phyloP scores from a whole-genome alignment of 2,113 vertebrate species.

The Petromus typicus region DNA sequence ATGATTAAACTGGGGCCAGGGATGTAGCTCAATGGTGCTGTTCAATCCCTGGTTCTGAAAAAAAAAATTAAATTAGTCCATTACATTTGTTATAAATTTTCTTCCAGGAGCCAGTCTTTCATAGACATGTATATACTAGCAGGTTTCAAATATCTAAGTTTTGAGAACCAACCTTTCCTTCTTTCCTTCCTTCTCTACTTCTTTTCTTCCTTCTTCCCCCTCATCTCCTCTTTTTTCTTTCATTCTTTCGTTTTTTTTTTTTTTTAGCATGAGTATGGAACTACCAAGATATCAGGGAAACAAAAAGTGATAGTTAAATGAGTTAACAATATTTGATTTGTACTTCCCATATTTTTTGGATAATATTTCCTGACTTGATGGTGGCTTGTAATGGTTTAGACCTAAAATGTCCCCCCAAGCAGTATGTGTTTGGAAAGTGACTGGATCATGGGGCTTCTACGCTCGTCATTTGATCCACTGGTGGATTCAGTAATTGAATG shows the following conservation, averaged over 20 bases:
- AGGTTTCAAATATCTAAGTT: not conserved
- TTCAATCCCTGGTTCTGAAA: too few relatives aligned
- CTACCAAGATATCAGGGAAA: not conserved
- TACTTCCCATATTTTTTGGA: not conserved
- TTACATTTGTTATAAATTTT: not conserved
- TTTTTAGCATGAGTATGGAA: not conserved
- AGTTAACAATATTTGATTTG: not conserved
- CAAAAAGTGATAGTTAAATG: not conserved
- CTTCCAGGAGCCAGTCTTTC: not conserved
- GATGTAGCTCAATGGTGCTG: too few relatives aligned
- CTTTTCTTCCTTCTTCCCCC: too few relatives aligned
- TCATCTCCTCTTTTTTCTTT: too few relatives aligned
- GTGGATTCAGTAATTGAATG: not conserved
- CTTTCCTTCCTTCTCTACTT: too few relatives aligned
- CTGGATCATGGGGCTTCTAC: not conserved
- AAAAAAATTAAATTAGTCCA: not conserved
- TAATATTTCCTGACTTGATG: not conserved
- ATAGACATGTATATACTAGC: not conserved
- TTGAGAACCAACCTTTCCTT: not conserved
- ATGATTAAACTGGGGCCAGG: not conserved
- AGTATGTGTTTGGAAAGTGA: not conserved
- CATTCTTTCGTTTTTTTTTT: not conserved
- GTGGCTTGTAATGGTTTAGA: not conserved
- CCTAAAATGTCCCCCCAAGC: not conserved
- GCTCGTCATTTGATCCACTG: not conserved